Percentiles rank a stretch among this genome's conserved stretches.
phyloP scores from a whole-genome alignment of 1,140 invertebrate species.

The Hyles euphorbiae region DNA sequence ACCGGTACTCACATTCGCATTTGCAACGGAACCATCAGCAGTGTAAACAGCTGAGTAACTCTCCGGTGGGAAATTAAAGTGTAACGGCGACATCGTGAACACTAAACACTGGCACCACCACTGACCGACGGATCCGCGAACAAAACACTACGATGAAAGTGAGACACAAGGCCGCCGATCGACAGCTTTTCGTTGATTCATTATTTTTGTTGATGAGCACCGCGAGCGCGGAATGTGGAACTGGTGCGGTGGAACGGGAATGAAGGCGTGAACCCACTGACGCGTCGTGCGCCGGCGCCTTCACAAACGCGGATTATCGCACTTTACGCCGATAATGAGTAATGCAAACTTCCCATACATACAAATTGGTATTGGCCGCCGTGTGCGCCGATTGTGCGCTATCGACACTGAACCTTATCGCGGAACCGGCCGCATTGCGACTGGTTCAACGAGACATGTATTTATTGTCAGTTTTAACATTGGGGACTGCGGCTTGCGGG shows the following conservation, averaged over 20 bases:
- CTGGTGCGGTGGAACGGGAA: slow-evolving; percentile 12
- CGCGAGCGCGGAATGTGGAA: slow-evolving; percentile 22
- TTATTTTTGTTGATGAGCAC: slow-evolving; percentile 53
- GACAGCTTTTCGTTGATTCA: slow-evolving; percentile 29
- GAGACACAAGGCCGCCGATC: too few species aligned
- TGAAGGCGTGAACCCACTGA: slow-evolving; percentile 38
- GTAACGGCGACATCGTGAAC: slow-evolving; percentile 39
- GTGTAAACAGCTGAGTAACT: slow-evolving; percentile 64
- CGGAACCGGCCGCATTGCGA: slow-evolving; percentile 30
- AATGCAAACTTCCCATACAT: slow-evolving; percentile 56
- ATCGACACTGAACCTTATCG: slow-evolving; percentile 45
- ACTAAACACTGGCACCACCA: slow-evolving; percentile 13
- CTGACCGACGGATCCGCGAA: neutral
- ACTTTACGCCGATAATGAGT: slow-evolving; percentile 53
- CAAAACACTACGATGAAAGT: neutral
- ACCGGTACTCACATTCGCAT: slow-evolving; percentile 62
- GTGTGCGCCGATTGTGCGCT: slow-evolving; percentile 36
- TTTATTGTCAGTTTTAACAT: slow-evolving; percentile 35
- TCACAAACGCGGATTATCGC: slow-evolving; percentile 52
- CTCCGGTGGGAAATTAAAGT: slow-evolving; percentile 63
- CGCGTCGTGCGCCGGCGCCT: slow-evolving; percentile 35
- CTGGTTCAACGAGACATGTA: slow-evolving; percentile 32
- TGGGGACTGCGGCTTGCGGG: slow-evolving; percentile 43
- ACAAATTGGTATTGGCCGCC: slow-evolving; percentile 33
- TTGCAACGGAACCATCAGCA: slow-evolving; percentile 34